Base-by-base conservation (phyloP, 2,888 invertebrate genomes). In the Drosophila stalkeri region DNA sequence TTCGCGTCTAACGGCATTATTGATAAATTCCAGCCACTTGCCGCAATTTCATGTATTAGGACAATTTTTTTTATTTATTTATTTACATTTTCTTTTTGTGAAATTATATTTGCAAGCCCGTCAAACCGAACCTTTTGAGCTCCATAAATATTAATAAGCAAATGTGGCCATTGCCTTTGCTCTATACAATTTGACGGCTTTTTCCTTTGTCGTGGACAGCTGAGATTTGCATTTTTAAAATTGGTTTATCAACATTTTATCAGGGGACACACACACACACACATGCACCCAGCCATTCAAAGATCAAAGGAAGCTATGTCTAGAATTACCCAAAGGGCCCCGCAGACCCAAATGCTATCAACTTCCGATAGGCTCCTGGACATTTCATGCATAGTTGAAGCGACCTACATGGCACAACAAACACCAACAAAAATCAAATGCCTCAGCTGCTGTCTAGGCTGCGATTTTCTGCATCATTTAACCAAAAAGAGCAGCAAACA, bases 391-490 rank as follows among this genome's bases (percentile, higher is more conserved):
- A 69, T 77, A 80, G 80, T 75, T 82, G 90, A 81, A 74, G 76
- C 75, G 55, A 60, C 75, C 69, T 83, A 75, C 86, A 77, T 74
- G 77, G 75, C 66, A 77, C 33, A 72, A 65, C 86, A 86, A 89
- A 85, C 90, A 55, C n/a, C 55, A 55, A 55, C 54, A 89, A 65
- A 86, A 86, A 86, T 86, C 86, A 88, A 90, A 86, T 82, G 90
- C 73, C 62, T 82, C 71, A 72, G 68, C 69, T 71, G 68, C 56
- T 51, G 64, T 57, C 44, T 27, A 33, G 54, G 57, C 87, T 64
- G 74, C 71, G 87, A 87, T 87, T 87, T 87, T 87, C 90, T 79
- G 90, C 89, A 82, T 87, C 90, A 82, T 80, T 86, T 75, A 62
- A 62, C 55, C n/a, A 46, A 51, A 72, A 63, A 41, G 62, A 57